Evolutionary conservation across 1,140 invertebrate genomes (phyloP).

Genomic region (Asobara japonica): DNA sequence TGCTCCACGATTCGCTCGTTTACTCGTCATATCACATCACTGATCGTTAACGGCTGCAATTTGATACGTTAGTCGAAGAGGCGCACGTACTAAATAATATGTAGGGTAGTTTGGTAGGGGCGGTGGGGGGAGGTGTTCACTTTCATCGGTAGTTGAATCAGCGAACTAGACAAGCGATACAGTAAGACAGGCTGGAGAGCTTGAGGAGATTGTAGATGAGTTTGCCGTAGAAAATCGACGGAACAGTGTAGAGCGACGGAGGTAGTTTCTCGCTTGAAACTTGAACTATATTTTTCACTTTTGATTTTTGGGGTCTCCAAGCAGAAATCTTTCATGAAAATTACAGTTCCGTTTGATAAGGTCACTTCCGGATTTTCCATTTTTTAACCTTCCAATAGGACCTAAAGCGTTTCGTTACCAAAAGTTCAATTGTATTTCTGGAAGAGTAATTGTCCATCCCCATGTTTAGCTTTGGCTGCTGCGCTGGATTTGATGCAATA

Average conservation of each 20-base stretch:
- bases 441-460: too few relatives aligned
- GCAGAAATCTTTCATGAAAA: too few relatives aligned
- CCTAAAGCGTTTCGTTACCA: too few relatives aligned
- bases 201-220: slow-evolving; percentile 2
- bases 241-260: slow-evolving; percentile 23
- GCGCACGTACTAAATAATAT: not conserved
- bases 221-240: slow-evolving; percentile 18
- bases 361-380: too few relatives aligned
- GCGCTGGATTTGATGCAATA: not conserved
- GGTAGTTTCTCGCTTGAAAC: slow-evolving; percentile 23
- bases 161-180: not conserved
- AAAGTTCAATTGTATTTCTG: too few relatives aligned
- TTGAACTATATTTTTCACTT: too few relatives aligned
- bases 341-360: too few relatives aligned
- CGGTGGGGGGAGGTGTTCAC: not conserved
- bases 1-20: not conserved
- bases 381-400: too few relatives aligned
- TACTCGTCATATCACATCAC: not conserved
- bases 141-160: slow-evolving; percentile 8
- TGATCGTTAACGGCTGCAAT: not conserved
- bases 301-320: too few relatives aligned
- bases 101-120: not conserved
- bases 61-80: not conserved
- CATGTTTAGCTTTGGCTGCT: too few relatives aligned
- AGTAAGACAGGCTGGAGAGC: not conserved